These are phyloP conservation scores for Chaetophractus vellerosus DNA, from an alignment of 2,797 vertebrate species.

Conservation along the genomic window DNA sequence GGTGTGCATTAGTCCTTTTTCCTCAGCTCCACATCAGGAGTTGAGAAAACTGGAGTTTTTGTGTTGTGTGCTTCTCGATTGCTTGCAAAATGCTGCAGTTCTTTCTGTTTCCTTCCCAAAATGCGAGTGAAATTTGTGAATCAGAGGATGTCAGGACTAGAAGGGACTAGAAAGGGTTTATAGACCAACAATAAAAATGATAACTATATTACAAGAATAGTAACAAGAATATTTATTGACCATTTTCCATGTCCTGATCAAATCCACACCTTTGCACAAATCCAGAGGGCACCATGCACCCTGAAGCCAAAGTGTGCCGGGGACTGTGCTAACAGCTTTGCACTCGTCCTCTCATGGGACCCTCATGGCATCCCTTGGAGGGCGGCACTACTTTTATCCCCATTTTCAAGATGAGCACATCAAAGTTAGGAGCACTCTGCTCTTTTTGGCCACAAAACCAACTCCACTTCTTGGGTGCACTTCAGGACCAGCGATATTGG, in stretches of 20 bases:
- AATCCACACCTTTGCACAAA: not conserved
- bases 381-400: not conserved
- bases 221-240: not conserved
- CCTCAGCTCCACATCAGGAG: not conserved
- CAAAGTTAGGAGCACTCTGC: not conserved
- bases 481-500: no score
- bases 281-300: not conserved
- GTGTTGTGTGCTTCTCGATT: not conserved
- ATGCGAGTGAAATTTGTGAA: not conserved
- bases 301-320: not conserved
- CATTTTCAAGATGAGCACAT: slow-evolving; percentile 28
- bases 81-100: not conserved
- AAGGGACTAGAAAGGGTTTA: not conserved
- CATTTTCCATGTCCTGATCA: not conserved
- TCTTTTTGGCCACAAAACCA: not conserved
- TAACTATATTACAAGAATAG: not conserved
- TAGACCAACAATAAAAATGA: not conserved
- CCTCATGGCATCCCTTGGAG: not conserved
- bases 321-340: not conserved
- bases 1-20: not conserved
- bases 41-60: not conserved
- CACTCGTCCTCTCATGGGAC: not conserved
- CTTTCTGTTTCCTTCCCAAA: slow-evolving; percentile 14
- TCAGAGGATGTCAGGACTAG: not conserved
- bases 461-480: not conserved